These are phyloP conservation scores for Drosophila bocki DNA, from an alignment of 1,140 invertebrate genomes.

Conservation along the genomic window DNA sequence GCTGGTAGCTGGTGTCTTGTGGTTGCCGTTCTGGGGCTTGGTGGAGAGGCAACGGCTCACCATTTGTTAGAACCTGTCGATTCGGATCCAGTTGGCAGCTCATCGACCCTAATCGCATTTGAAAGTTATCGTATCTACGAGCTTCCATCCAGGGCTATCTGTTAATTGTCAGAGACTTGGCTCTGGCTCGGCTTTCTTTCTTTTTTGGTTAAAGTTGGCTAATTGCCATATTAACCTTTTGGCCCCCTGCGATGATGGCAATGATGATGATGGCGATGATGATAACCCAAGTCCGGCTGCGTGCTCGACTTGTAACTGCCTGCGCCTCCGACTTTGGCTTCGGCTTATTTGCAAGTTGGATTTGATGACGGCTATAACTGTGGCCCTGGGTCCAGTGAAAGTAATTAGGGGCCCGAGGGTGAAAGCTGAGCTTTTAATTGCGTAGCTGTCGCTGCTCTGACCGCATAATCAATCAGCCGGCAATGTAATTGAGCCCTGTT, in stretches of 20 bases:
- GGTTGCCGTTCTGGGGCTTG: constrained; percentile 3
- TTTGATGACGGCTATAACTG: constrained; percentile 47
- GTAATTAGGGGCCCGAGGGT: constrained; percentile 73
- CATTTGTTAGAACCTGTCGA: constrained; percentile 71
- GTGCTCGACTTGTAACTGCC: constrained; percentile 68
- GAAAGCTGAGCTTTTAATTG: constrained; percentile 78
- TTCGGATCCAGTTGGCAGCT: constrained; percentile 55
- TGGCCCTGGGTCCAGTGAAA: constrained; percentile 67
- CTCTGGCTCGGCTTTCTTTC: constrained; percentile 19
- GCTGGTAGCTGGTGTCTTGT: constrained; percentile 27
- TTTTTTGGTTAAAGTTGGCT: constrained; percentile 59
- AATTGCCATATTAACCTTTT: constrained; percentile 81
- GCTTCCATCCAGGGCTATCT: constrained; percentile 13
- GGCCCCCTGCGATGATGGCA: constrained; percentile 42
- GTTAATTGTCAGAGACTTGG: constrained; percentile 47
- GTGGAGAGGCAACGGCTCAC: constrained; percentile 29
- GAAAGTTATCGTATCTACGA: constrained; percentile 65
- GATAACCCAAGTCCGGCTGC: constrained; percentile 55
- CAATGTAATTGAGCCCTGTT: constrained; percentile 30
- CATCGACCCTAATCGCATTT: constrained; percentile 75
- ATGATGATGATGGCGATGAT: constrained; percentile 39
- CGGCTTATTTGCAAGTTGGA: constrained; percentile 67
- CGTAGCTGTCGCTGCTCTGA: constrained; percentile 29
- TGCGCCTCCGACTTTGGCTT: constrained; percentile 26
- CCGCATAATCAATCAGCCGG: constrained; percentile 66